phyloP scores from a whole-genome alignment of 1,140 invertebrate species.

The Achroia grisella region DNA sequence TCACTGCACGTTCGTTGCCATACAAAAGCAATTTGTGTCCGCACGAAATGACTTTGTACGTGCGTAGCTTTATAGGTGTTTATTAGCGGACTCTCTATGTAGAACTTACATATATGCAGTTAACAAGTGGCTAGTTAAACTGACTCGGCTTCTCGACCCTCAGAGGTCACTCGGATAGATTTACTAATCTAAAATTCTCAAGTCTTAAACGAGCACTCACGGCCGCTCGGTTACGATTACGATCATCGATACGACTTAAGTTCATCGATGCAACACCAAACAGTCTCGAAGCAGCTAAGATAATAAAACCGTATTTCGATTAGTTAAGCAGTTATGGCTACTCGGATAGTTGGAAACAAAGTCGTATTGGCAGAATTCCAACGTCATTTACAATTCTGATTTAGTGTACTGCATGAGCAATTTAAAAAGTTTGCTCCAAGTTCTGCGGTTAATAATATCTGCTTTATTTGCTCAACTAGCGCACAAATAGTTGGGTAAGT shows the following conservation, averaged over 20 bases:
- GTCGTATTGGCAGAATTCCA: conserved; percentile 62
- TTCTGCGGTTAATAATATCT: conserved; percentile 20
- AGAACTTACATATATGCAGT: neutral
- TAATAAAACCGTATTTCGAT: conserved; percentile 36
- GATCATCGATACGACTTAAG: conserved; percentile 10
- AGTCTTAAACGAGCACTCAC: conserved; percentile 35
- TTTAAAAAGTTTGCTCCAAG: conserved; percentile 24
- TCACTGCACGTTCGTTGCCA: conserved; percentile 48
- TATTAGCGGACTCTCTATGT: conserved; percentile 42
- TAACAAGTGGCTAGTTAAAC: neutral
- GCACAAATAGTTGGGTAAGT: conserved; percentile 5
- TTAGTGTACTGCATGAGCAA: conserved; percentile 40
- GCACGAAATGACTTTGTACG: conserved; percentile 58
- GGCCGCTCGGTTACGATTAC: conserved; percentile 14
- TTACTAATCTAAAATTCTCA: conserved; percentile 43
- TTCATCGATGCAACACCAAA: conserved; percentile 4
- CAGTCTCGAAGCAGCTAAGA: conserved; percentile 11
- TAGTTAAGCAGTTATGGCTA: conserved; percentile 38
- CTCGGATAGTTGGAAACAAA: conserved; percentile 51
- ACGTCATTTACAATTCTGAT: conserved; percentile 57
- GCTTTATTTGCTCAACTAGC: conserved; percentile 17
- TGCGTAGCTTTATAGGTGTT: conserved; percentile 60
- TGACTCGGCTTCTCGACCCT: conserved; percentile 30
- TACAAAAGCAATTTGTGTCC: conserved; percentile 70
- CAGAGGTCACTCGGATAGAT: conserved; percentile 46